These are phyloP conservation scores for Cephus runcator DNA, from an alignment of 2,888 invertebrate species.

Conservation along the genomic window DNA sequence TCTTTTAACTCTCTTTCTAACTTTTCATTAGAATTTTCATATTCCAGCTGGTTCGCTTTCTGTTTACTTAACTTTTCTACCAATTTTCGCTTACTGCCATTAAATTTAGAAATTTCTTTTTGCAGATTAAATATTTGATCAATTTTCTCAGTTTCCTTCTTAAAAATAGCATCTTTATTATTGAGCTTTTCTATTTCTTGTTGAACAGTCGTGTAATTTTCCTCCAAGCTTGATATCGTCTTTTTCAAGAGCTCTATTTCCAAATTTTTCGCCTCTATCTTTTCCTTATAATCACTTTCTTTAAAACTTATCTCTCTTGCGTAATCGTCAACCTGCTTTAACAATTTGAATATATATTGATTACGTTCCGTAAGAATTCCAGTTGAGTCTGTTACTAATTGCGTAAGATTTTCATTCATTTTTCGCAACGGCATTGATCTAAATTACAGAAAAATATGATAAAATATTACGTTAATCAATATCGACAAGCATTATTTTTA, in stretches of 20 bases:
- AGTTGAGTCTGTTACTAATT: slow-evolving; percentile 21
- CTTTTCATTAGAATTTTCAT: slow-evolving; percentile 31
- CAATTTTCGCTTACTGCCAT: slow-evolving; percentile 32
- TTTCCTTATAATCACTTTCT: slow-evolving; percentile 16
- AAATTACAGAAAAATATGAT: slow-evolving; percentile 8
- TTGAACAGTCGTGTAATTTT: slow-evolving; percentile 25
- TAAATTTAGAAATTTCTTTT: slow-evolving; percentile 30
- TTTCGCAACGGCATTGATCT: slow-evolving; percentile 33
- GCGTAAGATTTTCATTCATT: slow-evolving; percentile 31
- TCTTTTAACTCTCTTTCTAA: slow-evolving; percentile 32
- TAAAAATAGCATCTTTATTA: slow-evolving; percentile 24
- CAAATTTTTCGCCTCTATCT: slow-evolving; percentile 17
- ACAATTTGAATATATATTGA: slow-evolving; percentile 26
- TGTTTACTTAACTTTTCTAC: slow-evolving; percentile 26
- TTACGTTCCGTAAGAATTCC: slow-evolving; percentile 26
- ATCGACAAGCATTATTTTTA: neutral
- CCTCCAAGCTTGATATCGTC: slow-evolving; percentile 25
- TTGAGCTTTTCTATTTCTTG: slow-evolving; percentile 26
- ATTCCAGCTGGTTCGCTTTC: slow-evolving; percentile 26
- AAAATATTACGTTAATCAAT: neutral
- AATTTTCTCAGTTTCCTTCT: slow-evolving; percentile 30
- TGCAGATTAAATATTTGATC: slow-evolving; percentile 33
- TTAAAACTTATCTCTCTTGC: slow-evolving; percentile 17
- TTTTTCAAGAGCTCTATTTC: slow-evolving; percentile 27
- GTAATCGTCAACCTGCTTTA: slow-evolving; percentile 19